Base-by-base conservation (phyloP, 2,888 invertebrate species). In the Melanostoma mellinum region DNA sequence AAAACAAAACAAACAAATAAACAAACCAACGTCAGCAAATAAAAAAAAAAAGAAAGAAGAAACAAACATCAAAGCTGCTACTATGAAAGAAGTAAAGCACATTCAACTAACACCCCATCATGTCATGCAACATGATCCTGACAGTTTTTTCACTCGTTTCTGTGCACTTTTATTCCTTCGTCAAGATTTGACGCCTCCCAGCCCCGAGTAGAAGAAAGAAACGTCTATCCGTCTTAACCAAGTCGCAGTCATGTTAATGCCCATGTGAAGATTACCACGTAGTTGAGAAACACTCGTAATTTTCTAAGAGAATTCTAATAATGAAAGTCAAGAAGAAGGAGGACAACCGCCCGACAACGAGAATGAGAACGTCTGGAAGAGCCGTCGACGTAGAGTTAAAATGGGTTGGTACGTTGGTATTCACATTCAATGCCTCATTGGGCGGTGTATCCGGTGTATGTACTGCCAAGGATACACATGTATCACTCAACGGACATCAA, bases 211-310 rank as follows among this genome's bases (percentile, higher is more conserved):
- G n/a, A 4, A n/a, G 44, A 46, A 46, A 3, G 42, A 9, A 42
- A 42, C 42, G 9, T 48, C 36, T 63, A 40, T 67, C 30, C 20
- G 35, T 52, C 58, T 67, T 69, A 67, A 53, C 53, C 38, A 35
- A 69, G 61, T 48, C 61, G 61, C 35, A 61, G 69, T 63, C 55
- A 50, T 76, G 61, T 69, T 76, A 68, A 76, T 76, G 53, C 48
- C 30, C 61, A 69, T 69, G 56, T 76, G 61, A 61, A 63, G 76
- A 76, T 76, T 76, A 68, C 58, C 76, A 76, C 69, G 69, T 69
- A 76, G 76, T 68, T 76, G 76, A 69, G 60, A 46, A 68, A 76
- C 68, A 69, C 69, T 76, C 60, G 76, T 76, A 52, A 76, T 76
- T 76, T 76, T 76, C 76, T 63, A 48, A 20, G 69, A 76, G 55